Conservation (phyloP, 2,113 vertebrate genomes). For the Rattus rattus region DNA sequence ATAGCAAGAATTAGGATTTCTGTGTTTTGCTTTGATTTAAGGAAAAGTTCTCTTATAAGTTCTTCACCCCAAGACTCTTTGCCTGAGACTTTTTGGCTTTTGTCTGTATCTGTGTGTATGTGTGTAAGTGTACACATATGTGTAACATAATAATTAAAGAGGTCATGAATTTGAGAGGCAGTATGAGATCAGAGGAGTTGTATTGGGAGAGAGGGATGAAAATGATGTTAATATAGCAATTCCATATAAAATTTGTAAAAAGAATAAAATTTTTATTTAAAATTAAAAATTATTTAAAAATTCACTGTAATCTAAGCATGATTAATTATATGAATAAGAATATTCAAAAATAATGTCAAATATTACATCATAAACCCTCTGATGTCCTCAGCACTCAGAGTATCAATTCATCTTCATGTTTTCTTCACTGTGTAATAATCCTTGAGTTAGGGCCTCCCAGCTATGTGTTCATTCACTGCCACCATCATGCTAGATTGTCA, state of each 20-base stretch:
- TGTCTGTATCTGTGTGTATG: background rate
- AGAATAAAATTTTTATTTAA: background rate
- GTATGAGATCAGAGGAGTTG: background rate
- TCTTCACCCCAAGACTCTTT: background rate
- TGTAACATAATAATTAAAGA: background rate
- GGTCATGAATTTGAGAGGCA: background rate
- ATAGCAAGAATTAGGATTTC: background rate
- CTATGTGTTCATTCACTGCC: background rate
- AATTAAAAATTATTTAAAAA: background rate
- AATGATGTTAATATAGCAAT: background rate
- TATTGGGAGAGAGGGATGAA: background rate
- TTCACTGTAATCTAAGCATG: background rate
- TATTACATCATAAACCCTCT: background rate
- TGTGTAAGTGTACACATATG: background rate
- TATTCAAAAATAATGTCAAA: background rate
- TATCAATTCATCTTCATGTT: background rate
- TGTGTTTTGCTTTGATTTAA: background rate
- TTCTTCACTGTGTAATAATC: background rate
- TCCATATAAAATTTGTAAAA: background rate
- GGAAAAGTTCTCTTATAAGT: background rate
- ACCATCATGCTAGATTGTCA: background rate
- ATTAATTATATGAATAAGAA: background rate
- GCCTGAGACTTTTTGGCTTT: no score
- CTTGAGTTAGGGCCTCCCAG: background rate
- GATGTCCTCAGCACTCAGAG: no score